These are phyloP conservation scores for Glandiceps talaboti DNA, from an alignment of 53 echinoderm and acorn worm genomes.

Conservation along the genomic window DNA sequence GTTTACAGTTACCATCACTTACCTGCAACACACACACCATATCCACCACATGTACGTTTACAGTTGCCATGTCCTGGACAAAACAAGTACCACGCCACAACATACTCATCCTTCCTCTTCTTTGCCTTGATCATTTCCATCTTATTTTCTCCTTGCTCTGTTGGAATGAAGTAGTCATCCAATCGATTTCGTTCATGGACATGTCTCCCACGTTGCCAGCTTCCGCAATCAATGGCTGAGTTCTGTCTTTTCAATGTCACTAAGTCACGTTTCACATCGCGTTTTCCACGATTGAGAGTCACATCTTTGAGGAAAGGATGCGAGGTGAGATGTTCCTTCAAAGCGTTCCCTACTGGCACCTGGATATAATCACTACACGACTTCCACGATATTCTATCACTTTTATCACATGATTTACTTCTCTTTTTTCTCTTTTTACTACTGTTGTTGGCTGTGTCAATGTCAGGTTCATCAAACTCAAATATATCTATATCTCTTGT, in stretches of 20 bases:
- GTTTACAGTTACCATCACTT: no score
- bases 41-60: slow-evolving; percentile 42
- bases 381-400: not conserved
- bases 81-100: slow-evolving; percentile 65
- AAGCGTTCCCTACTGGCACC: slow-evolving; percentile 27
- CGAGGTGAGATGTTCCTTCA: slow-evolving; percentile 28
- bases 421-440: not conserved
- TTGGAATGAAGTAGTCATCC: slow-evolving; percentile 47
- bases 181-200: slow-evolving; percentile 43
- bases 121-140: slow-evolving; percentile 16
- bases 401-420: not conserved
- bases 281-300: slow-evolving; percentile 42
- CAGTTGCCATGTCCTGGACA: slow-evolving; percentile 68
- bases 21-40: slow-evolving; percentile 44
- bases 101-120: slow-evolving; percentile 35
- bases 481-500: not conserved
- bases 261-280: slow-evolving; percentile 44
- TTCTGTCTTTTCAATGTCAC: slow-evolving; percentile 40
- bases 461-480: not conserved
- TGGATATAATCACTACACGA: not conserved
- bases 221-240: slow-evolving; percentile 20
- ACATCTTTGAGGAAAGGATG: slow-evolving; percentile 28
- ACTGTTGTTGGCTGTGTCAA: not conserved
- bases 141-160: slow-evolving; percentile 26
- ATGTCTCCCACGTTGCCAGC: slow-evolving; percentile 36